Evolutionary conservation across 2,888 invertebrate genomes (phyloP).

Genomic region (Heliconius erato): DNA sequence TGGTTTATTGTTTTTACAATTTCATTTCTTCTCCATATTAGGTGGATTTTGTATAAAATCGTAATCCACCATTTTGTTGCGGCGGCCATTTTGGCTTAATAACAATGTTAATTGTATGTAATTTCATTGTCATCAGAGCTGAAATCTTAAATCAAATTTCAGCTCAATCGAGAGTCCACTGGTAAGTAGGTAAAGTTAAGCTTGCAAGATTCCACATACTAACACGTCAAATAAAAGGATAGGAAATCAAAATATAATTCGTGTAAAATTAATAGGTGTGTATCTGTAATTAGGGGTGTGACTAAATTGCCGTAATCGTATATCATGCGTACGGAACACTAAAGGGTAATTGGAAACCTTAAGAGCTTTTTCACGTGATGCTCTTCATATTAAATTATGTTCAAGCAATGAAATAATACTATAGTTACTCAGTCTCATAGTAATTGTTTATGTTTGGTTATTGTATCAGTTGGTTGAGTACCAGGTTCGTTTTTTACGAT

Average conservation of each 20-base stretch:
- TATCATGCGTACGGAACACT: constrained; percentile 56
- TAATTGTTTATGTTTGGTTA: background rate
- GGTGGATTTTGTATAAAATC: too few relatives aligned
- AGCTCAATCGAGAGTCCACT: too few relatives aligned
- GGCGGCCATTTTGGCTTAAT: too few relatives aligned
- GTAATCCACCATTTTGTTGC: too few relatives aligned
- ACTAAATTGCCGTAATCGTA: constrained; percentile 72
- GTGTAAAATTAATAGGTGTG: constrained; percentile 58
- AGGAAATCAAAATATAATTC: constrained; percentile 32
- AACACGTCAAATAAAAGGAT: background rate
- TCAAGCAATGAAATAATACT: background rate
- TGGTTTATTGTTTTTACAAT: too few relatives aligned
- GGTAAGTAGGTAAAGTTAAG: too few relatives aligned
- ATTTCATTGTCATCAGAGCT: too few relatives aligned
- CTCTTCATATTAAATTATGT: background rate
- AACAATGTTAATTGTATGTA: too few relatives aligned
- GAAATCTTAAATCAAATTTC: too few relatives aligned
- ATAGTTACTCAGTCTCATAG: background rate
- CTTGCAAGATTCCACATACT: too few relatives aligned
- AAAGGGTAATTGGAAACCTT: constrained; percentile 44
- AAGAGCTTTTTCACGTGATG: constrained; percentile 22
- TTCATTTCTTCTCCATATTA: too few relatives aligned
- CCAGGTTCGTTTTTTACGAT: background rate
- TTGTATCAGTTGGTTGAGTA: background rate
- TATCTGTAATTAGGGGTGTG: constrained; percentile 72